A percentile compares a stretch with the other conserved stretches of the same genome.
phyloP scores from a whole-genome alignment of 2,113 vertebrate species.

The Catagonus wagneri region DNA sequence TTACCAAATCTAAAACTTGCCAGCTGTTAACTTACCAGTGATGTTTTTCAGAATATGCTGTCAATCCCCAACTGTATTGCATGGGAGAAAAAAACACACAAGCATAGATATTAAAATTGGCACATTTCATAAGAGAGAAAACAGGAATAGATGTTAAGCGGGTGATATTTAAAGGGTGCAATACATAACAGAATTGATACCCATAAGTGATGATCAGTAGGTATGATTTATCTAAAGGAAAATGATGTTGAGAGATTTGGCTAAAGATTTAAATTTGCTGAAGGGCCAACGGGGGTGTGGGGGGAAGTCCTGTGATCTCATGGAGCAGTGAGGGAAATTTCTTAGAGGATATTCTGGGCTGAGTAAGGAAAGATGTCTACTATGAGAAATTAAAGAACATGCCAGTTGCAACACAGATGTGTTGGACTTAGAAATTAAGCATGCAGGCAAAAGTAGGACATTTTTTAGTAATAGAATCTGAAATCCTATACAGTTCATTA shows the following conservation, averaged over 20 bases:
- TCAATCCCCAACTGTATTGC: constrained; percentile 94
- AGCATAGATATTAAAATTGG: constrained; percentile 40
- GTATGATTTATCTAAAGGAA: background rate
- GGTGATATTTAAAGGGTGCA: background rate
- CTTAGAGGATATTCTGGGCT: background rate
- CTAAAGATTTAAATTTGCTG: background rate
- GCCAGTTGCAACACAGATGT: background rate
- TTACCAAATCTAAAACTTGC: background rate
- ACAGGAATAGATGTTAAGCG: background rate
- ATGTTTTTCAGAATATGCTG: constrained; percentile 94
- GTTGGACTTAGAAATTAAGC: background rate
- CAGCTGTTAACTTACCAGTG: constrained; percentile 93
- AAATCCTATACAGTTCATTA: background rate
- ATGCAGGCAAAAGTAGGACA: background rate
- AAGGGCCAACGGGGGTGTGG: background rate
- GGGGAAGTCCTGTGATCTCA: no score
- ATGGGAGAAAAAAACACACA: constrained; percentile 8
- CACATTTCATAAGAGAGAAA: background rate
- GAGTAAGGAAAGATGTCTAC: background rate
- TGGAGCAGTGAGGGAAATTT: background rate
- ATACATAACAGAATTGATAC: background rate
- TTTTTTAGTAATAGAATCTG: background rate
- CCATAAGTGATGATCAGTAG: background rate
- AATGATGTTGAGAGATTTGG: background rate
- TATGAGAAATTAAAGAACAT: background rate